Evolutionary conservation across 2,888 invertebrate species (phyloP).

Genomic region (Rosalia funebris): DNA sequence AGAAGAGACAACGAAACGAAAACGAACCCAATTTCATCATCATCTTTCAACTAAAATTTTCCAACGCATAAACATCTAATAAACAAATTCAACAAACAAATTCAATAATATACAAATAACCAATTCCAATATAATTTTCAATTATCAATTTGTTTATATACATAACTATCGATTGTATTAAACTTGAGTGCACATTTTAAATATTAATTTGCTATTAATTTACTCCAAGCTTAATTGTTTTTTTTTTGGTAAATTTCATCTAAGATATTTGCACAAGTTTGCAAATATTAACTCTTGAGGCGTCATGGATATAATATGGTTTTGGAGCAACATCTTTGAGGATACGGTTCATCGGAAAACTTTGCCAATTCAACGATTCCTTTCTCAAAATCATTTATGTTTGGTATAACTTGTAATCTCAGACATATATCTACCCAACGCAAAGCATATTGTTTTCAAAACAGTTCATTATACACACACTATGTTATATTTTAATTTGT

Average conservation of each 20-base stretch:
- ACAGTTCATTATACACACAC: too few species aligned
- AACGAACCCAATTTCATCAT: background rate
- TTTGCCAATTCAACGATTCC: too few species aligned
- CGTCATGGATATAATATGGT: constrained; percentile 22
- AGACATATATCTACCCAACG: too few species aligned
- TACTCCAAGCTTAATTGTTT: constrained; percentile 9
- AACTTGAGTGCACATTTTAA: constrained; percentile 26
- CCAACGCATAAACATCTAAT: constrained; percentile 13
- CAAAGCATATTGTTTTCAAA: too few species aligned
- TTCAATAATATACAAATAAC: constrained; percentile 21
- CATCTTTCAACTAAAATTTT: constrained; percentile 18
- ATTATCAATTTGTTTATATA: constrained; percentile 24
- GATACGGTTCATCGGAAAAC: constrained; percentile 9
- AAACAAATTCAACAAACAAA: constrained; percentile 22
- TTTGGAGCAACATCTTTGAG: constrained; percentile 14
- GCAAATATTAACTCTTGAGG: constrained; percentile 21
- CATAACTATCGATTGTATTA: constrained; percentile 24
- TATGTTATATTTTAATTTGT: too few species aligned
- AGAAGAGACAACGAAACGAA: background rate
- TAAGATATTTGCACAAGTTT: constrained; percentile 5
- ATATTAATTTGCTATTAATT: constrained; percentile 13
- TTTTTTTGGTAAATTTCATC: constrained; percentile 8
- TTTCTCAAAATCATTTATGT: too few species aligned
- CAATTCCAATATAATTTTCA: constrained; percentile 27
- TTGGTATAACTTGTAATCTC: too few species aligned